Base-by-base conservation (phyloP, 2,888 invertebrate genomes). In the Acanthosepion lycidas region DNA sequence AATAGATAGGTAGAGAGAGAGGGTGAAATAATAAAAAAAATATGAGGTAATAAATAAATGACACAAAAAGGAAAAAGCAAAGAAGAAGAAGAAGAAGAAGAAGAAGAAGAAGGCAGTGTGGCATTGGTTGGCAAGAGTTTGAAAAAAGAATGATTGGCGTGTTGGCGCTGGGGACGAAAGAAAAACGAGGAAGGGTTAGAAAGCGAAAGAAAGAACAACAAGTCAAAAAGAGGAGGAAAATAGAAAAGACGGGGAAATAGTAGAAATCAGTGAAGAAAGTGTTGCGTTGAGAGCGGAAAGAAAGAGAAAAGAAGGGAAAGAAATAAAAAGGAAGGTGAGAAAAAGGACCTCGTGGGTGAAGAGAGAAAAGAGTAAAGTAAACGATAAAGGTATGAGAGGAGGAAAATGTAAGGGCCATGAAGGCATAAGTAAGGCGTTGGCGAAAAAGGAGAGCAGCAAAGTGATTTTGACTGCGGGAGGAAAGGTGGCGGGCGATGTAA, bases 21-120 rank as follows among this genome's bases (percentile, higher is more conserved):
- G 59, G 26, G 59, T 6, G 59, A 59, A 20, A 59, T 6, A 59
- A 20, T 6, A 59, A 20, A 20, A 20, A 6, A 59, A 26, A 59
- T 6, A 59, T 18, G 28, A 8, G 9, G 28, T 28, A 1, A 15
- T 2, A n/a, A 15, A 15, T 78, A 78, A 78, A 9, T 1, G n/a
- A 78, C n/a, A n/a, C n/a, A 28, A 28, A 28, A 78, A 78, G n/a
- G 15, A 23, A 59, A 59, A 59, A 23, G 5, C 4, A 59, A 20
- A 59, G 23, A 23, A 59, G 20, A 28, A 64, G 64, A 5, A 28
- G 64, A 28, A 28, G 64, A 6, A 28, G 26, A 15, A 78, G 9
- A n/a, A 9, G n/a, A n/a, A n/a, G n/a, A n/a, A 3, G 20, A n/a
- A 15, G n/a, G 15, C 4, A 4, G 8, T 23, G 4, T 12, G 0